These are phyloP conservation scores for Poecilia velifera DNA, from an alignment of 2,797 vertebrate genomes.

Conservation along the genomic window DNA sequence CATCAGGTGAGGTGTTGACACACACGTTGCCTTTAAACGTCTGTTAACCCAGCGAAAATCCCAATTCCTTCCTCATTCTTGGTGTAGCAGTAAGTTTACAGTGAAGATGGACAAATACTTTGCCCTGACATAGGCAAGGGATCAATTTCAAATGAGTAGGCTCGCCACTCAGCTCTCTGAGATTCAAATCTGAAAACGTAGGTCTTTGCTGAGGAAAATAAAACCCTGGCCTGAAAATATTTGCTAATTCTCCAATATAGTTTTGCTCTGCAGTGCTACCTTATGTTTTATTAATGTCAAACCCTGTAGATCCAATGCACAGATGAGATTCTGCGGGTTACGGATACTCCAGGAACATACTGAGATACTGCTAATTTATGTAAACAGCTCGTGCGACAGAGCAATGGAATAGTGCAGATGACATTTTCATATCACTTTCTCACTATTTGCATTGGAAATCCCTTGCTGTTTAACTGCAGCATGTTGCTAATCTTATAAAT, in stretches of 20 bases:
- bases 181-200: no score
- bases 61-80: no score
- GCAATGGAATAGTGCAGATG: slow-evolving; percentile 4
- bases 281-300: not conserved
- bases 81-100: no score
- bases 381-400: not conserved
- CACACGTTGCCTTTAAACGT: no score
- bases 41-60: no score
- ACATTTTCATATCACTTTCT: slow-evolving; percentile 2
- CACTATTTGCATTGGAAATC: not conserved
- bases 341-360: not conserved
- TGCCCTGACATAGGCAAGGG: no score
- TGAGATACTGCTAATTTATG: not conserved
- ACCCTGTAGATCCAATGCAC: not conserved
- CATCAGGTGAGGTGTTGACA: no score
- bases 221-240: not conserved
- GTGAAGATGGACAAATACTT: no score
- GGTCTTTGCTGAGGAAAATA: no score
- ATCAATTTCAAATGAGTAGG: no score
- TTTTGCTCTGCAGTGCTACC: not conserved
- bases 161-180: no score
- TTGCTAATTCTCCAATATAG: not conserved
- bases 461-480: slow-evolving; percentile 10
- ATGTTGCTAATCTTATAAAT: slow-evolving; percentile 16
- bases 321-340: slow-evolving; percentile 6